Evolutionary conservation across 2,113 vertebrate species (phyloP).

Genomic region (Cyanoderma ruficeps): DNA sequence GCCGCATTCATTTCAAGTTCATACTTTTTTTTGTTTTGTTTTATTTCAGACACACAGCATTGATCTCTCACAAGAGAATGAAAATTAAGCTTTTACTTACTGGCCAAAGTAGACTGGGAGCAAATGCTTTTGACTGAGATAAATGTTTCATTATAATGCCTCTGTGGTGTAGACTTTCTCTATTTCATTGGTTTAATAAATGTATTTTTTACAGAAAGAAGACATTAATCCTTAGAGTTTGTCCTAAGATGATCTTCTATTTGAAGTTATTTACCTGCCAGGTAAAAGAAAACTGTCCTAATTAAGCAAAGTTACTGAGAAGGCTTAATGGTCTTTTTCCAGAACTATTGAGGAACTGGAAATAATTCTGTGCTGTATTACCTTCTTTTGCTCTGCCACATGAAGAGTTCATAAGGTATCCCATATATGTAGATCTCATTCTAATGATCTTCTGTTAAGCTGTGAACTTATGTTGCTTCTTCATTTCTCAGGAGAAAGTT

Average conservation of each 20-base stretch:
- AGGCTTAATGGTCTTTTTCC: not conserved
- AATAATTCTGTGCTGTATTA: not conserved
- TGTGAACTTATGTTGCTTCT: not conserved
- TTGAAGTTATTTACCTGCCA: not conserved
- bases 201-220: not conserved
- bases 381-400: not conserved
- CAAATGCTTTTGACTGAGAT: not conserved
- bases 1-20: not conserved
- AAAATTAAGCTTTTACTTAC: not conserved
- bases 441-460: not conserved
- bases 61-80: not conserved
- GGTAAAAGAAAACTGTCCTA: not conserved
- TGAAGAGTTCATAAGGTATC: not conserved
- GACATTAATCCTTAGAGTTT: not conserved
- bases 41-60: not conserved
- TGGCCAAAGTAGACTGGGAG: not conserved
- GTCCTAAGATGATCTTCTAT: not conserved
- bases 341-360: not conserved
- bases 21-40: not conserved
- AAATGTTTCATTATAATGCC: not conserved
- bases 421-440: not conserved
- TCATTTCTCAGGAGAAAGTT: not conserved
- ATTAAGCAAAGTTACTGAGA: not conserved
- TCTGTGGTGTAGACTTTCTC: not conserved
- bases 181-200: not conserved